Conservation (phyloP, 1,140 invertebrate genomes). For the Apis cerana region DNA sequence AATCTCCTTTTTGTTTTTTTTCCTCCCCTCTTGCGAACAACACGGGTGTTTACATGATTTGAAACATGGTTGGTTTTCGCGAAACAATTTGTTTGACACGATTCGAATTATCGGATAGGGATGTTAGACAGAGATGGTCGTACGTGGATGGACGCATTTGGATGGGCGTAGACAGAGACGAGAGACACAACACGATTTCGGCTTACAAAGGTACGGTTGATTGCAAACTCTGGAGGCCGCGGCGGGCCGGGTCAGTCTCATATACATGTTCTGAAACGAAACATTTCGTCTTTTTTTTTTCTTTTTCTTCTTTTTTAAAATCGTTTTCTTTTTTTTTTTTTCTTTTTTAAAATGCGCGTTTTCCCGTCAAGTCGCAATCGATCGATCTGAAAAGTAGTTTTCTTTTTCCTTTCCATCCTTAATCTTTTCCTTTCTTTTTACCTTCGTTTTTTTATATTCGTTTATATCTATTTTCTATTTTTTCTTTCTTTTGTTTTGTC, state of each 20-base stretch:
- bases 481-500: conserved; percentile 16
- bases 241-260: conserved; percentile 78
- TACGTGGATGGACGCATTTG: conserved; percentile 30
- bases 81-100: background rate
- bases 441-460: background rate
- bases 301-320: background rate
- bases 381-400: conserved; percentile 38
- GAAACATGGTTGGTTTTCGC: background rate
- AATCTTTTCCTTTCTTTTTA: background rate
- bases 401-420: background rate
- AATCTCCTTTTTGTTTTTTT: conserved; percentile 19
- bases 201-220: conserved; percentile 69
- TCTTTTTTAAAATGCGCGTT: conserved; percentile 13
- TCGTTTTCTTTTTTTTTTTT: background rate
- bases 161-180: conserved; percentile 25
- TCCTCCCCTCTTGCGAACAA: background rate
- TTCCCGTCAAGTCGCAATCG: conserved; percentile 14
- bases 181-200: conserved; percentile 60
- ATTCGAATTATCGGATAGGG: background rate
- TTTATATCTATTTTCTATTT: background rate
- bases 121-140: conserved; percentile 23
- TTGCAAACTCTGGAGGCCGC: conserved; percentile 76
- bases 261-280: conserved; percentile 63
- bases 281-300: conserved; percentile 5
- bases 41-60: background rate